Conservation (phyloP, 1,140 invertebrate species). For the Dinothrombium tinctorium region DNA sequence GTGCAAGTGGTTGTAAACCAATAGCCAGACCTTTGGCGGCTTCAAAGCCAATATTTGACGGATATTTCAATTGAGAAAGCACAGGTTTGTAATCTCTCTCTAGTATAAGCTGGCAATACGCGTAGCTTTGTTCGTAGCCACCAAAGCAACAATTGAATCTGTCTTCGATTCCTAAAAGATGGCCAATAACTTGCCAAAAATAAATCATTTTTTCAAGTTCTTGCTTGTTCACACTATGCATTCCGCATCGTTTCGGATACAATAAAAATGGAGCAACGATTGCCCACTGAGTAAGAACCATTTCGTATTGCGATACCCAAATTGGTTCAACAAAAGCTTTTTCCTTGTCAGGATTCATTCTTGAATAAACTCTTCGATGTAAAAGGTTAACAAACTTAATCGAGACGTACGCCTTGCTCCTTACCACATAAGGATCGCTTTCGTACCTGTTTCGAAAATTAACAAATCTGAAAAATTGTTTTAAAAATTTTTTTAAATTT, state of each 20-base stretch:
- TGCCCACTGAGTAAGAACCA: slow-evolving; percentile 38
- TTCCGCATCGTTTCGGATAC: slow-evolving; percentile 35
- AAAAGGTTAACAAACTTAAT: slow-evolving; percentile 24
- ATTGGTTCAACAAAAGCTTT: slow-evolving; percentile 10
- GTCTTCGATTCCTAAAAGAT: slow-evolving; percentile 54
- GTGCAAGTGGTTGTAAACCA: not conserved
- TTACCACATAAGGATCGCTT: slow-evolving; percentile 28
- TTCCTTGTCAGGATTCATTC: slow-evolving; percentile 22
- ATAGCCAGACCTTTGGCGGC: not conserved
- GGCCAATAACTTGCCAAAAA: slow-evolving; percentile 55
- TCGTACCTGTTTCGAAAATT: slow-evolving; percentile 22
- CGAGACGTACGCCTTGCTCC: slow-evolving; percentile 22
- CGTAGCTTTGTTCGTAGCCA: slow-evolving; percentile 21
- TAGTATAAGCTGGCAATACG: slow-evolving; percentile 5
- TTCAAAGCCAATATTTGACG: not conserved
- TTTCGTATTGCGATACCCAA: slow-evolving; percentile 42
- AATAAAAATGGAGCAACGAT: slow-evolving; percentile 53
- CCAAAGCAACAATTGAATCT: slow-evolving; percentile 30
- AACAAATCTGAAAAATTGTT: not conserved
- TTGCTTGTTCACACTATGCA: slow-evolving; percentile 25
- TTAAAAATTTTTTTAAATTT: not conserved
- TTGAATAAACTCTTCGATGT: slow-evolving; percentile 21
- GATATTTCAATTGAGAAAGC: not conserved
- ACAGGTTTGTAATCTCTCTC: slow-evolving; percentile 2
- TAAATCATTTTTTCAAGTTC: slow-evolving; percentile 47